Base-by-base conservation (phyloP, 2,888 invertebrate genomes). In the Agrypnus murinus region DNA sequence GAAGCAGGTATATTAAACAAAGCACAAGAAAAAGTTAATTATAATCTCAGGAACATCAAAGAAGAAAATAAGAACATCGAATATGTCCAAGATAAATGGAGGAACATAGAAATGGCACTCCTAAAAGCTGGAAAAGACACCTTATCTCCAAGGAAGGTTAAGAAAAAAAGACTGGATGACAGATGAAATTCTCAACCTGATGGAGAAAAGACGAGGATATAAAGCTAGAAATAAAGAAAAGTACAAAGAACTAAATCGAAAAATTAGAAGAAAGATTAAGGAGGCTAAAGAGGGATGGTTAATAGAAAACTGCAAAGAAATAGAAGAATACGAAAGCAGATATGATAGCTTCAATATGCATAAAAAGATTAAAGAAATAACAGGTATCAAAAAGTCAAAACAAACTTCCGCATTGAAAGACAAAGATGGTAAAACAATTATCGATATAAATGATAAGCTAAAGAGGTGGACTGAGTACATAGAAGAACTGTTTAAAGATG, bases 361-460 rank as follows among this genome's bases (percentile, higher is more conserved):
- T n/a, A n/a, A n/a, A n/a, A n/a, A n/a, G n/a, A n/a, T n/a, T n/a
- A n/a, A n/a, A n/a, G n/a, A n/a, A n/a, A n/a, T n/a, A n/a, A n/a
- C n/a, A n/a, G n/a, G n/a, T n/a, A 57, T 57, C 19, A 34, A 57
- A 34, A 38, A 36, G 31, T 10, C 12, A 19, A 58, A 40, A n/a
- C n/a, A n/a, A n/a, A n/a, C n/a, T n/a, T n/a, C n/a, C n/a, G n/a
- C n/a, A n/a, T n/a, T n/a, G n/a, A n/a, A n/a, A n/a, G n/a, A 60
- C 45, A 60, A 60, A 60, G 10, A 40, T 32, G 60, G 60, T 19
- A 60, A 60, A 25, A 60, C 25, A 60, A 60, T 60, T n/a, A 60
- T 12, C 31, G 46, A 60, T 7, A 46, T 46, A 43, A 31, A n/a
- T n/a, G n/a, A n/a, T n/a, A n/a, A n/a, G n/a, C n/a, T n/a, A n/a